These are phyloP conservation scores for Cynodonichthys magdalenae DNA, from an alignment of 2,797 vertebrate genomes.

Conservation along the genomic window DNA sequence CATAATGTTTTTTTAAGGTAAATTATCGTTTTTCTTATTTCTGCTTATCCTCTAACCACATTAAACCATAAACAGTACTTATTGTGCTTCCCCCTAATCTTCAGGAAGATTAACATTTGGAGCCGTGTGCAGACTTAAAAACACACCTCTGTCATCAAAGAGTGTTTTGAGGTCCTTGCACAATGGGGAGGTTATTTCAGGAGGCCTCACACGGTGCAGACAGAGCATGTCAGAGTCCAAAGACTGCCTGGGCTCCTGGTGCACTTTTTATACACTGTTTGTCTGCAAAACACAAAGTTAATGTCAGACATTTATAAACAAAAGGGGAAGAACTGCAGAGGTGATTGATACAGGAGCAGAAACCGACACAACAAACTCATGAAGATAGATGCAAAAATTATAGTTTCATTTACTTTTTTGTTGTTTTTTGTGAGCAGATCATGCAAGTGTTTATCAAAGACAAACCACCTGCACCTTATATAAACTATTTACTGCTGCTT, in stretches of 20 bases:
- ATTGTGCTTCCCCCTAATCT: slow-evolving; percentile 1
- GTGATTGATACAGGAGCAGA: background rate
- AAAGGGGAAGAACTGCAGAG: background rate
- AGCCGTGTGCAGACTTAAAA: slow-evolving; percentile 19
- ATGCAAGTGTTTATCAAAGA: background rate
- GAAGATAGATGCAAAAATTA: background rate
- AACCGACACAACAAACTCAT: background rate
- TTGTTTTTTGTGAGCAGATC: background rate
- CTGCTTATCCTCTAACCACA: slow-evolving; percentile 1
- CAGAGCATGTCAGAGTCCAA: slow-evolving; percentile 44
- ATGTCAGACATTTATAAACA: background rate
- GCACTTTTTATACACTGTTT: slow-evolving; percentile 13
- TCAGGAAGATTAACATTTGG: slow-evolving; percentile 16
- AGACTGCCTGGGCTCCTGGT: slow-evolving; percentile 23
- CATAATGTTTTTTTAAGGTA: background rate
- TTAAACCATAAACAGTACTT: slow-evolving; percentile 8
- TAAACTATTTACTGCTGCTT: background rate
- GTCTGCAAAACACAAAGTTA: slow-evolving; percentile 10
- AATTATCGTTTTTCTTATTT: background rate
- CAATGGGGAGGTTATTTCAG: slow-evolving; percentile 69
- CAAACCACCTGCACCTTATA: background rate
- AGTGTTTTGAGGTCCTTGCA: slow-evolving; percentile 60
- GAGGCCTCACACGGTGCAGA: slow-evolving; percentile 60
- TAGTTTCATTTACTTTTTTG: background rate
- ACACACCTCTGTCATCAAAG: slow-evolving; percentile 56